Base-by-base conservation (phyloP, 2,113 vertebrate species). In the Hippocampus zosterae region DNA sequence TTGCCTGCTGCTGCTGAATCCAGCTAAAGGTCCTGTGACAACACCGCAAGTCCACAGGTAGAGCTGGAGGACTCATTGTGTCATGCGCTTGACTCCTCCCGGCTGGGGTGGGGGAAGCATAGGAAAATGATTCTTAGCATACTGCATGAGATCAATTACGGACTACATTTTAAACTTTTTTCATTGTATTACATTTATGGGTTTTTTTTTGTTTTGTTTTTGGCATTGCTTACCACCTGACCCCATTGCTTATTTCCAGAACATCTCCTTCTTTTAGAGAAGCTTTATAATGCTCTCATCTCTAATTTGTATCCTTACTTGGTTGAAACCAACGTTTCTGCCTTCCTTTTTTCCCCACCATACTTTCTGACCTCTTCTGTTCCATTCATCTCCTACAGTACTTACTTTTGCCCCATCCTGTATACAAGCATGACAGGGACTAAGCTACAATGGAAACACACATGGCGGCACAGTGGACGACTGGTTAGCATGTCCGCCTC, bases 1-100 rank as follows among this genome's bases (percentile, higher is more conserved):
- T 76, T n/a, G 9, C 68, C 65, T 71, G 57, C 60, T 85, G 88
- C 71, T 89, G 90, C 87, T 27, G 84, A 95, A 74, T 92, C 92
- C 88, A 96, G 88, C 94, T 94, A 94, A 89, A 94, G 91, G 92
- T 95, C 81, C 92, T 92, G 89, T 94, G 94, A 92, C 93, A 94
- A 91, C 92, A 93, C 89, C 92, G 93, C 88, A 91, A 92, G 65
- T 92, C 83, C 79, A 85, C 79, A 85, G 87, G 92, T 81, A 83
- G 82, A 56, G 91, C 88, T 87, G 90, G 88, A 89, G 92, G 90
- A 92, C 85, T 92, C 94, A 96, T 95, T 90, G 90, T 94, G 91
- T 92, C 93, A 89, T 77, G 90, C 92, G 90, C 85, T 87, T 62
- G 80, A 80, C 91, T 87, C 81, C 79, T 83, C 88, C 90, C 88